Evolutionary conservation across 2,113 vertebrate genomes (phyloP).

Genomic region (Alexandromys fortis): DNA sequence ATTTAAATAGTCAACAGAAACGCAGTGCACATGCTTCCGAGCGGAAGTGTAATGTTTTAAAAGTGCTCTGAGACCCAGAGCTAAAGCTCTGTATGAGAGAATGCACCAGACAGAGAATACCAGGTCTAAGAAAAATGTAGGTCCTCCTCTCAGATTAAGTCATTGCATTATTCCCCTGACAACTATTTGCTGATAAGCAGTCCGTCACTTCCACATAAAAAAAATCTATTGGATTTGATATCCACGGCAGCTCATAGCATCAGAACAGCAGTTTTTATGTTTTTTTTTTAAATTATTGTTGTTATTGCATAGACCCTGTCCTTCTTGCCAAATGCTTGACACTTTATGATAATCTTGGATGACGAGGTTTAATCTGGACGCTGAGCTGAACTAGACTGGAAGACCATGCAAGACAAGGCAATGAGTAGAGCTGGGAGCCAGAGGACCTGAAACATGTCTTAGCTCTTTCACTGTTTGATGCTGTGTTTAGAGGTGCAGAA

Average conservation of each 20-base stretch:
- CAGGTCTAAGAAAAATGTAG: background rate
- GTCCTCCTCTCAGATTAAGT: background rate
- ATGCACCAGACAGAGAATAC: background rate
- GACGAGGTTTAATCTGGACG: background rate
- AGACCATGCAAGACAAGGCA: background rate
- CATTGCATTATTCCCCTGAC: background rate
- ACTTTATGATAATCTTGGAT: background rate
- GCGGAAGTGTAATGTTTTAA: constrained; percentile 52
- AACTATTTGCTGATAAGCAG: background rate
- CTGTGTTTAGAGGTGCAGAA: background rate
- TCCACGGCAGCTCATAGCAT: background rate
- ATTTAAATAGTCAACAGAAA: constrained; percentile 68
- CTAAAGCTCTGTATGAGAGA: constrained; percentile 12
- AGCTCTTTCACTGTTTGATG: background rate
- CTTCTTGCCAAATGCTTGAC: background rate
- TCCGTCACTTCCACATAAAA: background rate
- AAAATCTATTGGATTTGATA: background rate
- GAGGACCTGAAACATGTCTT: background rate
- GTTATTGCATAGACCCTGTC: background rate
- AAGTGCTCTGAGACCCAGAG: constrained; percentile 58
- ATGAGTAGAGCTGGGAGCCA: background rate
- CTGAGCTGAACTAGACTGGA: background rate
- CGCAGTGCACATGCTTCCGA: constrained; percentile 56
- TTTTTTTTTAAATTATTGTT: background rate
- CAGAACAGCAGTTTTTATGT: constrained; percentile 13